These are phyloP conservation scores for Heteromurus nitidus DNA, from an alignment of 2,888 invertebrate species.

Conservation along the genomic window DNA sequence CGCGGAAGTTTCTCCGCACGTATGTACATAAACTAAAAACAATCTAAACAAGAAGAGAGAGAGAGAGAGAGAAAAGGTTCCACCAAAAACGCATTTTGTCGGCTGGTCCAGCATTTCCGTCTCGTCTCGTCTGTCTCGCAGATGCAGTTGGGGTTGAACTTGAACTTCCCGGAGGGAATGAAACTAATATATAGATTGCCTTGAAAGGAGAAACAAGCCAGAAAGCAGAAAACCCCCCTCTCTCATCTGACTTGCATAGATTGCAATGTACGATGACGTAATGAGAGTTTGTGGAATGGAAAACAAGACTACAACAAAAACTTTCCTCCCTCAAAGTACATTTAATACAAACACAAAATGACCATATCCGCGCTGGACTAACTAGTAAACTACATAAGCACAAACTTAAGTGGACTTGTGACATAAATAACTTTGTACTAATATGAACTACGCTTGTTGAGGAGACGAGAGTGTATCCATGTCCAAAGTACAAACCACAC, in stretches of 20 bases:
- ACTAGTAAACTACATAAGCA: no score
- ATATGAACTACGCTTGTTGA: no score
- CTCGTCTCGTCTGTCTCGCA: background rate
- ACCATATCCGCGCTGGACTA: background rate
- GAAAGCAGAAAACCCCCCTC: background rate
- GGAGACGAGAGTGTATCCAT: no score
- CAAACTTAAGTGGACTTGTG: no score
- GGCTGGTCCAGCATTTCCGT: no score
- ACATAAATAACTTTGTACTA: no score
- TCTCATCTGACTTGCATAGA: constrained; percentile 50
- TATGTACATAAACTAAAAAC: no score
- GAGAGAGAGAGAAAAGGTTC: constrained; percentile 9
- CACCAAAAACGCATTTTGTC: no score
- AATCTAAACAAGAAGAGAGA: no score
- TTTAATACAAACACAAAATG: background rate
- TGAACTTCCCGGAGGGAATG: constrained; percentile 41
- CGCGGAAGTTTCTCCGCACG: background rate
- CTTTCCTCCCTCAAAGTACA: background rate
- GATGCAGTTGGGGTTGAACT: constrained; percentile 30
- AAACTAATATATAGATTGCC: constrained; percentile 26
- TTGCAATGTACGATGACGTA: constrained; percentile 60
- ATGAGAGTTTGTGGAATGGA: constrained; percentile 38
- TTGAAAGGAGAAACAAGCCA: constrained; percentile 35
- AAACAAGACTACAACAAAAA: background rate
- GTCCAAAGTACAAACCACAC: no score